These are phyloP conservation scores for Epizoanthus ramosus DNA, from an alignment of 92 coral and sea anemone genomes.

Conservation along the genomic window DNA sequence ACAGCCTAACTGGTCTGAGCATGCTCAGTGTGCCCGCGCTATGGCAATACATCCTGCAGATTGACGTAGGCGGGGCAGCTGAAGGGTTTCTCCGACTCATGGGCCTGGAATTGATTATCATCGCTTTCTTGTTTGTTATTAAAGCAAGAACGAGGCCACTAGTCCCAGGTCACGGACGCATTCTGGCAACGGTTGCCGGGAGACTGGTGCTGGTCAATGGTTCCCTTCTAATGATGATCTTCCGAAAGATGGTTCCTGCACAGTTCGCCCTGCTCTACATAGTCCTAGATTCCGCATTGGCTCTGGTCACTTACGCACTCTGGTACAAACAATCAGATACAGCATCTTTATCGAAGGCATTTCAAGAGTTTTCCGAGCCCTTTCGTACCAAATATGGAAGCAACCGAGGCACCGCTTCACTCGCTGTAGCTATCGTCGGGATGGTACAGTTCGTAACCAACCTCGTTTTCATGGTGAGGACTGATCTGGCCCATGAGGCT, in stretches of 20 bases:
- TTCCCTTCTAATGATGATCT: slow-evolving; percentile 14
- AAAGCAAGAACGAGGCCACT: slow-evolving; percentile 49
- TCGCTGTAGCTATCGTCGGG: slow-evolving; percentile 7
- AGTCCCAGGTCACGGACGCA: slow-evolving; percentile 29
- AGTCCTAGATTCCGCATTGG: slow-evolving; percentile 47
- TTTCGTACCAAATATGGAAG: background rate
- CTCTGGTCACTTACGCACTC: slow-evolving; percentile 43
- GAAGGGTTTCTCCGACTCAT: slow-evolving; percentile 46
- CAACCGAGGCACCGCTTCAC: background rate
- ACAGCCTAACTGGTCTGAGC: slow-evolving; percentile 36
- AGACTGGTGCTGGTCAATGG: slow-evolving; percentile 19
- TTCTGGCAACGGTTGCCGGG: slow-evolving; percentile 26
- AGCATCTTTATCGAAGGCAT: slow-evolving; percentile 32
- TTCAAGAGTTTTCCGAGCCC: slow-evolving; percentile 21
- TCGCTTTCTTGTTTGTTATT: slow-evolving; percentile 36
- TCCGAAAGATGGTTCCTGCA: slow-evolving; percentile 31
- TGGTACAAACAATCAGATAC: slow-evolving; percentile 44
- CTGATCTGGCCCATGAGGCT: slow-evolving; percentile 33
- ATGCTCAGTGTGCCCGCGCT: slow-evolving; percentile 44
- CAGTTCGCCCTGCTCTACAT: slow-evolving; percentile 35
- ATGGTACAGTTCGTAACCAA: slow-evolving; percentile 20
- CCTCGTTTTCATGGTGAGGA: slow-evolving; percentile 27
- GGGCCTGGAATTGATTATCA: slow-evolving; percentile 24
- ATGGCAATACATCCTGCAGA: slow-evolving; percentile 39
- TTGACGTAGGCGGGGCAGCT: slow-evolving; percentile 43